Evolutionary conservation across 2,797 vertebrate species (phyloP), one percentile per base, ranked within the genome.

Genomic region (Adelosebastes latens): DNA sequence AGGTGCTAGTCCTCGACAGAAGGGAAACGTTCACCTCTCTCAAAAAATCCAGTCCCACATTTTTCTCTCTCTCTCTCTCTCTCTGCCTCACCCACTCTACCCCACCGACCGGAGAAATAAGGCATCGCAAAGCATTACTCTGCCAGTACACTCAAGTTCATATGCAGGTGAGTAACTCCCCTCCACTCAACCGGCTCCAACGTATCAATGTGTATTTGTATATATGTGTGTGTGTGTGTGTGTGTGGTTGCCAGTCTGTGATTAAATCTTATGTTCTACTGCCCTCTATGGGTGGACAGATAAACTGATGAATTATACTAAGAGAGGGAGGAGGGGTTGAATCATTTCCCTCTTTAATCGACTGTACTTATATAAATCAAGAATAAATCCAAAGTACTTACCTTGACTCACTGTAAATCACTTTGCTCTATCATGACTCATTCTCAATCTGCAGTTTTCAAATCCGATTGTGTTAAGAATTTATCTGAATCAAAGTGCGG

Each of bases 131-230:
- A 80, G 79, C 73, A 83, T 87, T 82, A 80, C 65, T 77, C 82
- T 86, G 72, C 73, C 80, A 79, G 63, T 71, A 85, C 74, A 83
- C 79, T 83, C 75, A 89, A 89, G 89, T 92, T 92, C 91, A 93
- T 87, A 83, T 80, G 76, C 92, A 93, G 89, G 92, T 93, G 85
- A 93, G 85, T 88, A 84, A 85, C 87, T 89, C 81, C 75, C 72
- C 70, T 84, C 86, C 13, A 82, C 75, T 86, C 68, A 76, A 77
- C 72, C n/a, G 6, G 61, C 75, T 81, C 69, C 79, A 77, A 22
- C 72, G 65, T 69, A 67, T 61, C 36, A n/a, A 6, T 58, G 78
- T 74, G 69, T 73, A 22, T 58, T 12, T 67, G 46, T 80, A 10
- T 68, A 29, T 68, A 64, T 77, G 73, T 81, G 75, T 8, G 42